A percentile compares a stretch with the other conserved stretches of the same genome.
Evolutionary conservation across 2,113 vertebrate species (phyloP).

Genomic region (Eonycteris spelaea): DNA sequence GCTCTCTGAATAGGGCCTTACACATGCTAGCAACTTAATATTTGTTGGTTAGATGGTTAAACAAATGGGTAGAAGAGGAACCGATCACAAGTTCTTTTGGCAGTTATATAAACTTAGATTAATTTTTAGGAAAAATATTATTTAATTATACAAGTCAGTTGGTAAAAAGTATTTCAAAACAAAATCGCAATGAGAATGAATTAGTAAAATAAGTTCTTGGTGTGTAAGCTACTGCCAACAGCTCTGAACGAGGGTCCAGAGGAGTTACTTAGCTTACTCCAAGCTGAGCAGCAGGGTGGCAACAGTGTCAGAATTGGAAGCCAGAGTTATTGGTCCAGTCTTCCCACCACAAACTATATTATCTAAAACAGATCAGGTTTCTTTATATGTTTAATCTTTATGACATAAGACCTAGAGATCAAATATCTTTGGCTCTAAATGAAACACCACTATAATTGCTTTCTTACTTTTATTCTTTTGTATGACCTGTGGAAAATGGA

Average conservation of each 20-base stretch:
- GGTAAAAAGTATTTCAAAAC: constrained; percentile 24
- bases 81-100: not conserved
- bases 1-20: not conserved
- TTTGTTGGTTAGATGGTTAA: not conserved
- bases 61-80: not conserved
- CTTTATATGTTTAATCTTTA: not conserved
- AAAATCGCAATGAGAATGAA: not conserved
- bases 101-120: not conserved
- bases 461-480: not conserved
- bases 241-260: not conserved
- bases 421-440: not conserved
- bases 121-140: not conserved
- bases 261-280: not conserved
- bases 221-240: not conserved
- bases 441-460: not conserved
- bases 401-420: not conserved
- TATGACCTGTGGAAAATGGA: not conserved
- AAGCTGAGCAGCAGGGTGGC: not conserved
- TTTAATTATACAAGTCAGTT: not conserved
- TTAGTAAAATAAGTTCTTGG: not conserved
- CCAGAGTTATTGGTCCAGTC: not conserved
- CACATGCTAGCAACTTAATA: not conserved
- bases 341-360: not conserved
- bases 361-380: not conserved
- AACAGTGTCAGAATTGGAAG: not conserved